Base-by-base conservation (phyloP, 2,888 invertebrate genomes). In the Pherbina coryleti region DNA sequence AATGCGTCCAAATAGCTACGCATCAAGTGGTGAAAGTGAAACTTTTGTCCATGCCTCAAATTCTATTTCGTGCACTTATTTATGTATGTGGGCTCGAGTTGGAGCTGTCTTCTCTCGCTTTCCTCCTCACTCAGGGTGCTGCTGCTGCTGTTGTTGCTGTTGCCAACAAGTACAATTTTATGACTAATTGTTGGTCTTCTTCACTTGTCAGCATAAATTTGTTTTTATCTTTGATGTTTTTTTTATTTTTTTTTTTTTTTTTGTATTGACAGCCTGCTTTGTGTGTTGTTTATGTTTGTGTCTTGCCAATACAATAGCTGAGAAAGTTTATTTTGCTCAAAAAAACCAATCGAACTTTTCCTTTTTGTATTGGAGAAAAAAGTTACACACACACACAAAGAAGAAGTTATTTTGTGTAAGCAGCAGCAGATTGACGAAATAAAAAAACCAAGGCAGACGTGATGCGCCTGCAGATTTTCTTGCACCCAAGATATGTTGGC, bases 1-100 rank as follows among this genome's bases (percentile, higher is more conserved):
- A 60, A 60, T 82, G 80, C 82, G 81, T 84, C 77, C 79, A 84
- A 83, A 55, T 60, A 34, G 55, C 64, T 67, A 55, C 44, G 11
- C 44, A 62, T 67, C 67, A 85, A 84, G 83, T 84, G 85, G 85
- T 86, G 86, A 85, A 85, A 85, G 85, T 85, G 85, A 85, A 85
- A 85, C 85, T 83, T 85, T 83, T 31, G 37, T 64, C 74, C 19
- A 25, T n/a, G 25, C 31, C 62, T 9, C 69, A 19, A 55, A 4
- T 70, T 14, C 44, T 25, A 28, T 57, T 19, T 69, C 53, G 55
- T 44, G 5, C 11, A 55, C 67, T 55, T 22, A 64, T 3, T 62
- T 62, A 44, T 44, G 11, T 44, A 44, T 44, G 44, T 44, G 44
- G 44, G 44, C 14, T 14, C 44, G 44, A 44, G 14, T 14, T 11